Evolutionary conservation across 1,140 invertebrate species (phyloP), one percentile per base, ranked within the genome.

Genomic region (Panonychus citri): DNA sequence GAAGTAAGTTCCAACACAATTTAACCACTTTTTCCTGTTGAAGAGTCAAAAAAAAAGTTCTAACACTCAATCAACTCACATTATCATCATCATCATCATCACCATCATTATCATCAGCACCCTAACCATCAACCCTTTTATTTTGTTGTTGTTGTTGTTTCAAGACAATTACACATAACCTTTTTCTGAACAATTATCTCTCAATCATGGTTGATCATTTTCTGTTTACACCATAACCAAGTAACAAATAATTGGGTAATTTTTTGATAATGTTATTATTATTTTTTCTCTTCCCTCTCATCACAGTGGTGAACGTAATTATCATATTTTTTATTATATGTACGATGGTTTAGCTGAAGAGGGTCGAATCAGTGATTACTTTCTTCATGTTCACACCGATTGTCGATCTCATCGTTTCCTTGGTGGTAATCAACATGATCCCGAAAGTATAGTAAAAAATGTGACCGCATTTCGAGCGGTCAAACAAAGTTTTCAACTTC

Each of bases 241-340:
- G n/a, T n/a, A n/a, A n/a, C n/a, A n/a, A n/a, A n/a, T n/a, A n/a
- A n/a, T n/a, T n/a, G n/a, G n/a, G n/a, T n/a, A n/a, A n/a, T n/a
- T n/a, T n/a, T n/a, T n/a, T 15, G 43, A 15, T 34, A 34, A 34
- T n/a, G 43, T 24, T n/a, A 51, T 51, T 27, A 21, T 27, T 27
- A 27, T 51, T 51, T 10, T 28, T 28, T 27, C 59, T 60, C 51
- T 21, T 57, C 57, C 61, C 62, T 51, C 56, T 56, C 73, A 75
- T 51, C n/a, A 13, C 69, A 85, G 82, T 51, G 78, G 77, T 19
- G 83, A 86, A 67, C 75, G 79, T 62, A 87, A 84, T 70, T 87
- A 86, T 63, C 83, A 87, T 64, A 77, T 86, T 49, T 85, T 87
- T 65, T 85, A 86, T 67, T 87, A 86, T 61, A 72, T 86, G 42